Conservation (phyloP, 2,113 vertebrate species). For the Brachyistius frenatus region DNA sequence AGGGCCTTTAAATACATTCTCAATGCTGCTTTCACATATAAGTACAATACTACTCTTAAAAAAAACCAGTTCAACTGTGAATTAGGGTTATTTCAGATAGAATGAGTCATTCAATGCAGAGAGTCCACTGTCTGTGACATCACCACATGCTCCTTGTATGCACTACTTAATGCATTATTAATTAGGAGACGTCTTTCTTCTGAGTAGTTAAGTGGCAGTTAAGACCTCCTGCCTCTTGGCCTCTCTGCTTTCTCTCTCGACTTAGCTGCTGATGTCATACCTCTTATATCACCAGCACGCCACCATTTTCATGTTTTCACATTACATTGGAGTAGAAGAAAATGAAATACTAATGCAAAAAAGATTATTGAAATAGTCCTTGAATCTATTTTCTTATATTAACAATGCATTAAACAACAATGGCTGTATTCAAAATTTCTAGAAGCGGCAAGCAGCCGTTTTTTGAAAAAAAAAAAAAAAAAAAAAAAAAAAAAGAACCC, state of each 20-base stretch:
- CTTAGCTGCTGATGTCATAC: slow-evolving; percentile 36
- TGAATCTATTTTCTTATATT: background rate
- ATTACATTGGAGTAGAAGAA: background rate
- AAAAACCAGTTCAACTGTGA: slow-evolving; percentile 4
- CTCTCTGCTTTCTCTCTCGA: slow-evolving; percentile 26
- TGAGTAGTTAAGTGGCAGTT: slow-evolving; percentile 47
- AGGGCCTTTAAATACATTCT: background rate
- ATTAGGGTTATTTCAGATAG: slow-evolving; percentile 19
- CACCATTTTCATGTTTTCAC: slow-evolving; percentile 13
- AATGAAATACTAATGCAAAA: background rate
- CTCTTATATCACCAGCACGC: slow-evolving; percentile 10
- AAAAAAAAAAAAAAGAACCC: background rate
- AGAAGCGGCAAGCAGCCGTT: slow-evolving; percentile 1
- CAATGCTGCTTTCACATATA: background rate
- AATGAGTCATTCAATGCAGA: slow-evolving; percentile 38
- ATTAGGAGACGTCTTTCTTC: slow-evolving; percentile 50
- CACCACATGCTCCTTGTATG: slow-evolving; percentile 37
- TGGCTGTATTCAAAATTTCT: background rate
- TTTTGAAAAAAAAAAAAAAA: background rate
- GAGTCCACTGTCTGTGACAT: slow-evolving; percentile 41
- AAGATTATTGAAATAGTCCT: background rate
- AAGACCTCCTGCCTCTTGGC: slow-evolving; percentile 27
- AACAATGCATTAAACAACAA: background rate
- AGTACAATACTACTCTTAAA: background rate
- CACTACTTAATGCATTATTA: slow-evolving; percentile 63